Evolutionary conservation across 2,888 invertebrate genomes (phyloP), one percentile per base, ranked within the genome.

Genomic region (Laspeyria flexula): DNA sequence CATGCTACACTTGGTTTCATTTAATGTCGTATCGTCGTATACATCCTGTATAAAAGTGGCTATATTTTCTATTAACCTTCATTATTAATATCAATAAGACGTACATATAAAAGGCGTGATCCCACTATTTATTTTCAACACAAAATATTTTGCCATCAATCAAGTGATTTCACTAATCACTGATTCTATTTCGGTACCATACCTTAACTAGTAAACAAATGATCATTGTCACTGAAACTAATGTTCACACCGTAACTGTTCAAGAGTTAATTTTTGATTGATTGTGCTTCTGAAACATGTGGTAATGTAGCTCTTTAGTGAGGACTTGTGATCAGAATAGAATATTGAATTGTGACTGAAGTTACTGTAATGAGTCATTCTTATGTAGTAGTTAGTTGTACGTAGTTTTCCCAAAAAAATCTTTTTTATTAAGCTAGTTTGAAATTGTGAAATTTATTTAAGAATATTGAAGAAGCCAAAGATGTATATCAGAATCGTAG

Each of bases 141-240:
- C 21, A 33, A 54, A 53, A 41, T 44, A 48, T 42, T 27, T 4
- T 33, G 30, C 30, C 15, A 57, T 65, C 33, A 5, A 58, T 71
- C 65, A 67, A 43, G 29, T 6, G 23, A 53, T 61, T 57, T 54
- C 29, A 46, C 48, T 57, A 55, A 67, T 54, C 51, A 34, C n/a
- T 1, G 41, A 29, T 47, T 43, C 70, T 65, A 68, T 64, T 60
- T 59, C 23, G 43, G 58, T 55, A 44, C 29, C 48, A 61, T 68
- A 52, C 59, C 63, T 64, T 64, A 70, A 75, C 72, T 39, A 71
- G 66, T 70, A 76, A 77, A 80, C 74, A 75, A 85, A 83, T 84
- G 84, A 63, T 40, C 25, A 57, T 72, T 86, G 86, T 86, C 86
- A 80, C 67, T 71, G 12, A 63, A 74, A 85, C 71, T 65, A 76